Base-by-base conservation (phyloP, 2,797 vertebrate species). In the Fistularia tabacaria region DNA sequence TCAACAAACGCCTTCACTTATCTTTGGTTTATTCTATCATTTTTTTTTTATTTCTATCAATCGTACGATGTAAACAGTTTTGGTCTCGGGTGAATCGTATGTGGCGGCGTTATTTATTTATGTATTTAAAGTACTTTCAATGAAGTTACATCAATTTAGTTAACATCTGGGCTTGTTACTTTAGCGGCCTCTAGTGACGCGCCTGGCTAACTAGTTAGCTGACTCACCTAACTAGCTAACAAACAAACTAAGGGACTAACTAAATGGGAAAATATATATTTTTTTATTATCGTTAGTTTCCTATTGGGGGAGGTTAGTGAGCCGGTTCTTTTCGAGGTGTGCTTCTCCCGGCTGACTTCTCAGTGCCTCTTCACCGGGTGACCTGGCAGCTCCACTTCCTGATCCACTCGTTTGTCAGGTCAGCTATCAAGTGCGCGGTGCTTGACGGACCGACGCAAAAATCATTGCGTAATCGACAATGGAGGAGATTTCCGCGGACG, bases 371-470 rank as follows among this genome's bases (percentile, higher is more conserved):
- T 6, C n/a, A 10, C 25, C 25, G 11, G 38, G 10, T 6, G 9
- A 14, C 43, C 25, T 43, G 0, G 0, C 36, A 0, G 50, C 10
- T 3, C 14, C 56, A 89, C 84, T 89, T 90, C 90, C 90, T 80
- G 90, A 63, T 77, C 67, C 87, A 91, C 91, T 89, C 92, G 90
- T 88, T 65, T 49, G 66, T 52, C 89, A 91, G 88, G 90, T 90
- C 69, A 1, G 11, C 14, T n/a, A 36, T 11, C 8, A 5, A 15
- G 36, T 4, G 3, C 7, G 54, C 11, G 0, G n/a, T n/a, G n/a
- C n/a, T n/a, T 1, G 45, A 42, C 56, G 60, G 40, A 54, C 0
- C 11, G 44, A 25, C 25, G 25, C 25, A 25, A 59, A 67, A 81
- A 54, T 73, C 62, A 79, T 3, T 39, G 6, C 48, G 1, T 38